These are phyloP conservation scores for Thaleichthys pacificus DNA, from an alignment of 2,797 vertebrate genomes.

Conservation along the genomic window DNA sequence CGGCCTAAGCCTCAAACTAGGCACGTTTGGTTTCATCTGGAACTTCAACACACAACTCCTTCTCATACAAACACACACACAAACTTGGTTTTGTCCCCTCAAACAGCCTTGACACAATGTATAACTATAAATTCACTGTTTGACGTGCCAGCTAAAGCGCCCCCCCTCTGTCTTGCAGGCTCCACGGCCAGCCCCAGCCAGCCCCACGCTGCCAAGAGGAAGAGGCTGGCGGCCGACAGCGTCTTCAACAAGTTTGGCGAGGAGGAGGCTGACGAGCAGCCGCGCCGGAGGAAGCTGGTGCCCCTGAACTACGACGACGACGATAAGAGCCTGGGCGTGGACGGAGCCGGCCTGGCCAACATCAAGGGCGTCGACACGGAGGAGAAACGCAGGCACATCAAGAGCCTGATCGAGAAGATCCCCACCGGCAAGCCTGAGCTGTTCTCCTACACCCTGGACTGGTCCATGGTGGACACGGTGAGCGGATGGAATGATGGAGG, in stretches of 20 bases:
- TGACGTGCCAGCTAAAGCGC: too few relatives aligned
- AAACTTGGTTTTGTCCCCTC: background rate
- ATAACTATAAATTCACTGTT: too few relatives aligned
- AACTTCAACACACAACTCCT: background rate
- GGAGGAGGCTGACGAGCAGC: slow-evolving; percentile 93
- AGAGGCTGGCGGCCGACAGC: slow-evolving; percentile 97
- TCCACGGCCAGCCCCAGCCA: slow-evolving; percentile 92
- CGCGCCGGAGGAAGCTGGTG: slow-evolving; percentile 94
- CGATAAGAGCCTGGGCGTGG: slow-evolving; percentile 82
- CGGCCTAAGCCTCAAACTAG: slow-evolving; percentile 94
- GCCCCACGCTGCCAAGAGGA: slow-evolving; percentile 88
- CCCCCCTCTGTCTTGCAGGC: slow-evolving; percentile 63
- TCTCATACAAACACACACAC: background rate
- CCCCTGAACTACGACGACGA: slow-evolving; percentile 97
- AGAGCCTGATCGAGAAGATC: slow-evolving; percentile 98
- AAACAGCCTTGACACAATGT: background rate
- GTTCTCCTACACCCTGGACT: slow-evolving; percentile 95
- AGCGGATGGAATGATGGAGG: slow-evolving; percentile 37
- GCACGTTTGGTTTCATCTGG: slow-evolving; percentile 38
- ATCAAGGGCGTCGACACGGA: slow-evolving; percentile 92
- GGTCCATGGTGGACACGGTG: slow-evolving; percentile 81
- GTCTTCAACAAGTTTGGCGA: slow-evolving; percentile 98
- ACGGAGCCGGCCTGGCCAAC: slow-evolving; percentile 64
- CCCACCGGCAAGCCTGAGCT: slow-evolving; percentile 97
- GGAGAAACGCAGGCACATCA: slow-evolving; percentile 98